Evolutionary conservation across 2,113 vertebrate genomes (phyloP), one percentile per base, ranked within the genome.

Genomic region (Siniperca knerii): DNA sequence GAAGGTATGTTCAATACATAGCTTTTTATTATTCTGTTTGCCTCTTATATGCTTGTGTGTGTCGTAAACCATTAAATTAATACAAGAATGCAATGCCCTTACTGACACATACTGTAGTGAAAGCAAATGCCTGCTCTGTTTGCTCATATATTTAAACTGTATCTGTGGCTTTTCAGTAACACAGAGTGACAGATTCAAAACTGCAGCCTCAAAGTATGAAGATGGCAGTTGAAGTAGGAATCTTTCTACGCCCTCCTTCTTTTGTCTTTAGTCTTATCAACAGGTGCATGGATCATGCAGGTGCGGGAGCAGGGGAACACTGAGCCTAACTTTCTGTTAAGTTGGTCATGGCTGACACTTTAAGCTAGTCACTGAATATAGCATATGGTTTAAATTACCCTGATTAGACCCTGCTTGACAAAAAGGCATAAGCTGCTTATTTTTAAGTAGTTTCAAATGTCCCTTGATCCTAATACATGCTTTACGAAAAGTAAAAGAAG

Each of bases 381-480:
- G 80, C 82, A 89, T 83, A 78, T 84, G 81, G 81, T 86, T 91
- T 93, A 93, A 93, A 94, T 92, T 93, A 94, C 90, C 89, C 87
- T 84, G 90, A 93, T 93, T 94, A 94, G 87, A 87, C 89, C 73
- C 55, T 74, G 66, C 75, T 86, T 87, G 89, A 93, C 92, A 91
- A 92, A 93, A 92, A 92, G 54, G 55, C 81, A 75, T 95, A 94
- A 94, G 93, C 94, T 92, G 75, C 93, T 95, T 93, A 93, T 90
- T 90, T 90, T 86, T 91, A 94, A 93, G 92, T 86, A 92, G 89
- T 90, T 90, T 92, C 70, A 93, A 84, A 93, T 92, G 83, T 89
- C 89, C 76, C 84, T 92, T 92, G 85, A 93, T 92, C 89, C 90
- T 88, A 85, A 89, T 72, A 87, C 68, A 83, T 52, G 87, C 87